Conservation (phyloP, 2,888 invertebrate genomes). For the Polyommatus iphigenia region DNA sequence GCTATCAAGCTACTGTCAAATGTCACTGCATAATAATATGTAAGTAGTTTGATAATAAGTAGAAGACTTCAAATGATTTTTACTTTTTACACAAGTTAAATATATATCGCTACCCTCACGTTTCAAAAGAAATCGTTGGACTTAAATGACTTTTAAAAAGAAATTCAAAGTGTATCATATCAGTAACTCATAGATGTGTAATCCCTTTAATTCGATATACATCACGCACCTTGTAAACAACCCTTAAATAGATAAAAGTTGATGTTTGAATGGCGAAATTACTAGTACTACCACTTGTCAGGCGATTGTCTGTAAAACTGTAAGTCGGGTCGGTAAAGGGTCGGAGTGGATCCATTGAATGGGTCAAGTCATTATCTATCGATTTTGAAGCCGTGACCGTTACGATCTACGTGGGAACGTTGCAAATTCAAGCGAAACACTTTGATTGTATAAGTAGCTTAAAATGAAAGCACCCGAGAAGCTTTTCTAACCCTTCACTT, state of each 20-base stretch:
- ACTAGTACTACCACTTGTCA: conserved; percentile 57
- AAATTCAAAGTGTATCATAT: conserved; percentile 28
- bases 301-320: conserved; percentile 32
- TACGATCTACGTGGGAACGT: conserved; percentile 42
- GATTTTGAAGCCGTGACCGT: conserved; percentile 41
- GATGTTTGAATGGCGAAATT: conserved; percentile 41
- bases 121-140: no score
- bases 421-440: conserved; percentile 31
- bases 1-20: no score
- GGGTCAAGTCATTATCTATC: conserved; percentile 42
- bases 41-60: no score
- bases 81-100: no score
- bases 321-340: conserved; percentile 45
- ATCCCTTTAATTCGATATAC: conserved; percentile 28
- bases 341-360: conserved; percentile 38
- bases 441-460: conserved; percentile 11
- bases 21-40: no score
- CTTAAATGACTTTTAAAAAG: not conserved
- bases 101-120: no score
- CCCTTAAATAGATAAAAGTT: conserved; percentile 46
- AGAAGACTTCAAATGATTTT: no score
- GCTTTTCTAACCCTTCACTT: not conserved
- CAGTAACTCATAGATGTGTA: conserved; percentile 32
- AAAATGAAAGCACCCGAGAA: not conserved
- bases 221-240: conserved; percentile 26